A percentile compares a stretch with the other conserved stretches of the same genome.
These are phyloP conservation scores for Cyprinodon brontotheroides DNA, from an alignment of 2,113 vertebrate genomes.

Conservation along the genomic window DNA sequence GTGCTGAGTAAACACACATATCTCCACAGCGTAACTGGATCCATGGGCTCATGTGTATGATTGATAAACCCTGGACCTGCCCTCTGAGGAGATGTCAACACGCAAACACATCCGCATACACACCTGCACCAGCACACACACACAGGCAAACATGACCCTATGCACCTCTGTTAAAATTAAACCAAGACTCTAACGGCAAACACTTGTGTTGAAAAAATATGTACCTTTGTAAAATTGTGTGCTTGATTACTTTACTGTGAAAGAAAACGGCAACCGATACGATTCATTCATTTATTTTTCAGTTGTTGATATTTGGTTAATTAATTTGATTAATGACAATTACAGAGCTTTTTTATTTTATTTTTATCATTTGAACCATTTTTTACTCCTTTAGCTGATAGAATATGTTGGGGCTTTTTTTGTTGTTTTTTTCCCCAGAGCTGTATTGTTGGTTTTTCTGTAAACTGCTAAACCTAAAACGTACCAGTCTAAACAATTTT, in stretches of 20 bases:
- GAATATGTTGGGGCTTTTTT: too few species aligned
- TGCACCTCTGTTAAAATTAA: slow-evolving; percentile 16
- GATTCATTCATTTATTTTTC: neutral
- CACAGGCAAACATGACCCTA: slow-evolving; percentile 20
- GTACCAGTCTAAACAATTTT: too few species aligned
- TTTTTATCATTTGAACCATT: too few species aligned
- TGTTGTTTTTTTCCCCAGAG: too few species aligned
- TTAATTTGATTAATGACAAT: too few species aligned
- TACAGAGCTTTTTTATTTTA: too few species aligned
- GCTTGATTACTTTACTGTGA: neutral
- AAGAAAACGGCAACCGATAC: neutral
- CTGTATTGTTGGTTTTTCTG: too few species aligned
- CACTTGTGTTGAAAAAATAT: neutral
- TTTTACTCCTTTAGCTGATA: too few species aligned
- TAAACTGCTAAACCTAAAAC: too few species aligned
- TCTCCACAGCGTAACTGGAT: slow-evolving; percentile 61
- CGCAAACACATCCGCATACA: slow-evolving; percentile 24
- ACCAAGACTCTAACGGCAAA: slow-evolving; percentile 3
- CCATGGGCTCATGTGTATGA: slow-evolving; percentile 70
- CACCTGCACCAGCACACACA: slow-evolving; percentile 3
- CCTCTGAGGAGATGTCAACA: slow-evolving; percentile 61
- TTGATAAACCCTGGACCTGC: slow-evolving; percentile 77
- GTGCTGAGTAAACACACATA: slow-evolving; percentile 74
- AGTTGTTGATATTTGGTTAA: neutral
- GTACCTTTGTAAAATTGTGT: neutral